Base-by-base conservation (phyloP, 2,797 vertebrate genomes). In the Miichthys miiuy region DNA sequence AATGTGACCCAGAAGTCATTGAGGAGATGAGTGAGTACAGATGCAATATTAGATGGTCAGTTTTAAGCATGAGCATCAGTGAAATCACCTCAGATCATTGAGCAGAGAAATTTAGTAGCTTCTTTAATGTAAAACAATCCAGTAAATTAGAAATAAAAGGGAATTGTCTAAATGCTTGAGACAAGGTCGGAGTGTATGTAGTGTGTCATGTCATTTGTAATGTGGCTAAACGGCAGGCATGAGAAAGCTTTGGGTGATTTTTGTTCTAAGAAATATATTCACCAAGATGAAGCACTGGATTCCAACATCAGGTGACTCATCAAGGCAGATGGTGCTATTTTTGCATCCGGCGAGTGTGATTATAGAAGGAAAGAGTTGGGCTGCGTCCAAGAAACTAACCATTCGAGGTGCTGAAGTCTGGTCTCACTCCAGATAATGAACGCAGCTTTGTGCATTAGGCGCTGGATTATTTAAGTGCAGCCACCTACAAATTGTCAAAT, bases 1-100 rank as follows among this genome's bases (percentile, higher is more conserved):
- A 98, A 79, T 99, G 97, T 90, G 97, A 99, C 91, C 98, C 98
- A 2, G 96, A 97, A 17, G 95, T 99, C 2, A 66, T 99, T 10
- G 94, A 97, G 87, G 96, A 98, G 87, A 97, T 97, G 68, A 96
- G 98, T 99, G 94, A 98, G 98, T 98, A 85, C 69, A 69, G 41
- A 60, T 12, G 17, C 34, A 48, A 52, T 21, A 2, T 68, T 6
- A 64, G 4, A 51, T 10, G 12, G 16, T 21, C 16, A 1, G 1
- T 14, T 67, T 38, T 4, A 25, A 64, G 13, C 5, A 48, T 61
- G 6, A 3, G 25, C 20, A 13, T 69, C 54, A n/a, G 6, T 48
- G 20, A n/a, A 10, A 10, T 55, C 44, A 13, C 18, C 3, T 21
- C 13, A 6, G 7, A 7, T 54, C 5, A 13, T 4, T 27, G 23